Evolutionary conservation across 2,113 vertebrate genomes (phyloP).

Genomic region (Centropristis striata): DNA sequence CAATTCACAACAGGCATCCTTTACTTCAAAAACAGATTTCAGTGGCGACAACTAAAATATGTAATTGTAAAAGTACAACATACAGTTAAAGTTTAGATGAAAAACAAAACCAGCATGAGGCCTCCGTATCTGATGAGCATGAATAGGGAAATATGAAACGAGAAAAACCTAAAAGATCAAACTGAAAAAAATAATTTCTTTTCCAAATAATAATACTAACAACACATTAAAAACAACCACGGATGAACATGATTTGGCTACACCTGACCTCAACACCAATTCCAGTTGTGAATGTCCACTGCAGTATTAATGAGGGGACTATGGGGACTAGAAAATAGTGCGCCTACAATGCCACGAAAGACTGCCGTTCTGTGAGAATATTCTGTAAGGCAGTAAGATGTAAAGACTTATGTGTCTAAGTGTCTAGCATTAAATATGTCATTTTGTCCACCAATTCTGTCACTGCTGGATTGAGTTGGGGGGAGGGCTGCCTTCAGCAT

Average conservation of each 20-base stretch:
- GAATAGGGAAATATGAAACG: slow-evolving; percentile 41
- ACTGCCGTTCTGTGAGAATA: slow-evolving; percentile 43
- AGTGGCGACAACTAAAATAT: background rate
- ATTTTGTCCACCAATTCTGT: slow-evolving; percentile 68
- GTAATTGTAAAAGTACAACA: slow-evolving; percentile 22
- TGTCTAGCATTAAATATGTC: slow-evolving; percentile 44
- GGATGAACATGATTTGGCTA: slow-evolving; percentile 71
- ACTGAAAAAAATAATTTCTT: slow-evolving; percentile 31
- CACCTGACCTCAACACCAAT: slow-evolving; percentile 79
- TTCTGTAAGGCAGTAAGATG: slow-evolving; percentile 17
- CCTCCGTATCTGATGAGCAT: slow-evolving; percentile 45
- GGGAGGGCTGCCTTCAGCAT: slow-evolving; percentile 78
- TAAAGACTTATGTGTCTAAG: slow-evolving; percentile 48
- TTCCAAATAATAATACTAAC: slow-evolving; percentile 44
- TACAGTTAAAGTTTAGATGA: slow-evolving; percentile 12
- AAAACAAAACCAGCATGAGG: slow-evolving; percentile 38
- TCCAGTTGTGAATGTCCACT: slow-evolving; percentile 71
- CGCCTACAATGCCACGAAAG: slow-evolving; percentile 15
- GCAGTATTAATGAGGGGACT: slow-evolving; percentile 52
- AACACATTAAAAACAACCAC: slow-evolving; percentile 61
- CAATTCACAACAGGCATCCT: background rate
- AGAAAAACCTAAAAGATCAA: slow-evolving; percentile 4
- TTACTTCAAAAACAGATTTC: slow-evolving; percentile 1
- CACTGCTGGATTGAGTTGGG: slow-evolving; percentile 80
- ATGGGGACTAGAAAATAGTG: slow-evolving; percentile 36